Conservation (phyloP, 2,888 invertebrate species). For the Caenorhabditis doughertyi region DNA sequence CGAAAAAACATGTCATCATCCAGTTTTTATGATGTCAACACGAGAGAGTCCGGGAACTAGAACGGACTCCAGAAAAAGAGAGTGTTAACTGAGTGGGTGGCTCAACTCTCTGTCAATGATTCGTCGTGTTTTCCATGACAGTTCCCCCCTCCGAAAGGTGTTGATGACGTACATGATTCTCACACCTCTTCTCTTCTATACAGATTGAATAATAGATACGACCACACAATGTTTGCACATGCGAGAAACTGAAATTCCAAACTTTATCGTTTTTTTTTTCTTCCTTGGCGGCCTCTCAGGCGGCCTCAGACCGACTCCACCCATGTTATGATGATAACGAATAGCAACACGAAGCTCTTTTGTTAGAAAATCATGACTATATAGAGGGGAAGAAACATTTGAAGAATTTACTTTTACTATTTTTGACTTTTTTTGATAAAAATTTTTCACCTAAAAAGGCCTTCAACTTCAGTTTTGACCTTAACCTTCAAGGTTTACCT, state of each 20-base stretch:
- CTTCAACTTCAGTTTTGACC: too few species aligned
- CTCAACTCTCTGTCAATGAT: slow-evolving; percentile 1
- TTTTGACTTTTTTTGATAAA: too few species aligned
- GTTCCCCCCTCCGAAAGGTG: neutral
- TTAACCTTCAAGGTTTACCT: too few species aligned
- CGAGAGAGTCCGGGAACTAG: too few species aligned
- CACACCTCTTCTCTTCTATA: neutral
- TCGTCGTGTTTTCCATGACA: slow-evolving; percentile 20
- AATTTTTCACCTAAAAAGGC: too few species aligned
- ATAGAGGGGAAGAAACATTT: neutral
- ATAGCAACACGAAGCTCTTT: neutral
- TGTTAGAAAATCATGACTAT: neutral
- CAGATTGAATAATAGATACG: neutral
- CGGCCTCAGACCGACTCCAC: neutral
- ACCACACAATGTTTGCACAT: slow-evolving; percentile 10
- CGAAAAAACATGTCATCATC: slow-evolving; percentile 8
- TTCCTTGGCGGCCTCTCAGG: slow-evolving; percentile 2
- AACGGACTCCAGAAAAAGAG: neutral
- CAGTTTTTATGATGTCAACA: slow-evolving; percentile 6
- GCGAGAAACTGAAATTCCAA: slow-evolving; percentile 14
- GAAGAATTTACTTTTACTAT: too few species aligned
- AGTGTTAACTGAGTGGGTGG: slow-evolving; percentile 7
- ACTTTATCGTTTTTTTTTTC: slow-evolving; percentile 12
- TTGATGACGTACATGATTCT: slow-evolving; percentile 17
- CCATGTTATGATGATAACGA: neutral